Evolutionary conservation across 2,797 vertebrate genomes (phyloP).

Genomic region (Gambusia yucatana): DNA sequence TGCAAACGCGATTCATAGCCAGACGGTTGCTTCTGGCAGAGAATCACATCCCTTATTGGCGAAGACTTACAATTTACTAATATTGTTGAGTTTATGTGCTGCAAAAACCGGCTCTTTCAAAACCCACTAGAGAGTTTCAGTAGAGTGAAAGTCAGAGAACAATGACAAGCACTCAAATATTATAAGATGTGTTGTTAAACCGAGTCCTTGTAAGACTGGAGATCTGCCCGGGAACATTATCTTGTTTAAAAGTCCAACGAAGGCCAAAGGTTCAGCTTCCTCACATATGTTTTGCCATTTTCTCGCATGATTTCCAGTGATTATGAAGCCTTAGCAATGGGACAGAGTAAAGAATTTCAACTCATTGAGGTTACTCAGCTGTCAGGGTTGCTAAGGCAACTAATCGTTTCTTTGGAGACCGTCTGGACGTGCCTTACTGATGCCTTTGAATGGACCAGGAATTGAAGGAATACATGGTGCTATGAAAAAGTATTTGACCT

Average conservation of each 20-base stretch:
- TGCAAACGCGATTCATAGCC: not conserved
- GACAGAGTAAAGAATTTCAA: not conserved
- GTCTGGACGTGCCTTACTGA: not conserved
- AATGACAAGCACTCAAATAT: not conserved
- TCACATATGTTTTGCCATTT: not conserved
- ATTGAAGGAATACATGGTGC: not conserved
- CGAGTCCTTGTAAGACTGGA: not conserved
- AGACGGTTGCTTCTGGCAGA: not conserved
- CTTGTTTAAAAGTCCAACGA: not conserved
- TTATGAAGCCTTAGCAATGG: not conserved
- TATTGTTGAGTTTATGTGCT: not conserved
- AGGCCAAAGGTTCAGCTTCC: not conserved
- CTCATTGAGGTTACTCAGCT: not conserved
- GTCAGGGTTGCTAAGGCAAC: not conserved
- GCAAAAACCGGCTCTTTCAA: not conserved
- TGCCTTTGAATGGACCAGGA: not conserved
- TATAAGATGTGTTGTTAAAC: not conserved
- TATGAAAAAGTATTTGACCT: not conserved
- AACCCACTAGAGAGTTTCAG: not conserved
- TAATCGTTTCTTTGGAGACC: not conserved
- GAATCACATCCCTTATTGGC: not conserved
- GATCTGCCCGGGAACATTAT: not conserved
- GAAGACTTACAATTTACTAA: not conserved
- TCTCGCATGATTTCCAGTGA: not conserved
- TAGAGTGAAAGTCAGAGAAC: not conserved